Evolutionary conservation across 2,888 invertebrate genomes (phyloP), one percentile per base, ranked within the genome.

Genomic region (Andrena marginata): DNA sequence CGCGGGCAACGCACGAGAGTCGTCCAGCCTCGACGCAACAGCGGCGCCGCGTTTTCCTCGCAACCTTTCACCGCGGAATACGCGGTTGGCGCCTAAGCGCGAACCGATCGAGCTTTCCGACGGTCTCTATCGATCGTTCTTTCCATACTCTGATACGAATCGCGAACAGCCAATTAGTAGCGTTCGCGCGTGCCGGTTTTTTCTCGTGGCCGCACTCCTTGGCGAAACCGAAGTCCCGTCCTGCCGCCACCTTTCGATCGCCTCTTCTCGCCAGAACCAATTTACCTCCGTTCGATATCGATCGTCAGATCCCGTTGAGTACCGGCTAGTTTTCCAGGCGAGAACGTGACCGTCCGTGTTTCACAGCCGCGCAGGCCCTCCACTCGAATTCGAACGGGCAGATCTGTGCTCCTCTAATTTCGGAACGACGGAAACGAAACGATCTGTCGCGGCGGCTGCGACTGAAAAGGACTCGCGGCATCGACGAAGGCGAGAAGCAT

Each of bases 31-130:
- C 76, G 70, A 68, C 56, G 74, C 62, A 71, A 48, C 70, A n/a
- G 42, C 26, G 42, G 20, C 62, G 54, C 20, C 76, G 72, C 73
- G 70, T 82, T 86, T 78, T 62, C 79, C 77, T 64, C 70, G 51
- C 79, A 82, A 85, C 86, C 86, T 86, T 86, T 86, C 86, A 86
- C 86, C 83, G 54, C 76, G 79, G 54, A 80, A 80, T 79, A 73
- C 79, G 79, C 84, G 77, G 60, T 82, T 67, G 80, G 84, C 84
- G 84, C 84, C 85, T 85, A 85, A 85, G 81, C 74, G 70, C 75
- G 35, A 16, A 31, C 20, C 79, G 77, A 54, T 59, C 74, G 51
- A 2, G 16, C 67, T 80, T 65, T 71, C 62, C 71, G 62, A 20
- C 56, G 54, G 49, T 20, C 56, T 51, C 80, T 82, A 75, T 80